Percentiles rank a stretch among this genome's conserved stretches.
Evolutionary conservation across 1,140 invertebrate genomes (phyloP).

Genomic region (Lordiphosa stackelbergi): DNA sequence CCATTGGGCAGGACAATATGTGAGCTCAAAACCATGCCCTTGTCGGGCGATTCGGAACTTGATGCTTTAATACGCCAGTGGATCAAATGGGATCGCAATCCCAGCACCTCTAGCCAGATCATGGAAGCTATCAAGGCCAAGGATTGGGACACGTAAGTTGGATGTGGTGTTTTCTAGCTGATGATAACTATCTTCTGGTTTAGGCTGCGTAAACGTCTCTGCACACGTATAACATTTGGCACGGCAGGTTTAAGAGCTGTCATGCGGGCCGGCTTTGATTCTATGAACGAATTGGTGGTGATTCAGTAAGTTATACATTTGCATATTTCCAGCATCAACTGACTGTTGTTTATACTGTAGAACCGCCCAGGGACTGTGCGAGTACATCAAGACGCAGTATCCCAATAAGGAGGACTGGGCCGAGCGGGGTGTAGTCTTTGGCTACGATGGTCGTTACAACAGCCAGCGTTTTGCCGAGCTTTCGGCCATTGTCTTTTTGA

Average conservation of each 20-base stretch:
- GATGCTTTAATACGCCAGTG: slow-evolving; percentile 40
- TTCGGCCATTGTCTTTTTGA: slow-evolving; percentile 89
- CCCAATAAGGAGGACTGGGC: slow-evolving; percentile 76
- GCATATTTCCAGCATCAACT: not conserved
- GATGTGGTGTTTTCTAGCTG: not conserved
- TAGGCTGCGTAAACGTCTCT: slow-evolving; percentile 45
- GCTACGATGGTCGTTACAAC: slow-evolving; percentile 96
- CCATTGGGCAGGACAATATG: slow-evolving; percentile 18
- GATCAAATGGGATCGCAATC: slow-evolving; percentile 49
- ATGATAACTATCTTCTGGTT: not conserved
- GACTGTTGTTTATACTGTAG: slow-evolving; percentile 2
- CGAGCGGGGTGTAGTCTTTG: slow-evolving; percentile 89
- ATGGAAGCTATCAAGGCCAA: slow-evolving; percentile 11
- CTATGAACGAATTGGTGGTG: slow-evolving; percentile 98
- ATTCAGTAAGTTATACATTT: slow-evolving; percentile 83
- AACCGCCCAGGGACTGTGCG: slow-evolving; percentile 93
- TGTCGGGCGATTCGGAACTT: slow-evolving; percentile 42
- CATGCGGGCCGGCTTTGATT: slow-evolving; percentile 94
- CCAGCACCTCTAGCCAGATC: slow-evolving; percentile 42
- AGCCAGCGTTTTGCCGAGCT: slow-evolving; percentile 96
- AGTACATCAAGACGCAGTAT: slow-evolving; percentile 83
- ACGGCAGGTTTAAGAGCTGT: slow-evolving; percentile 93
- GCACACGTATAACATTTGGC: slow-evolving; percentile 87
- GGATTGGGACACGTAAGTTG: slow-evolving; percentile 49
- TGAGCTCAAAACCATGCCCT: slow-evolving; percentile 29